Conservation (phyloP, 2,797 vertebrate species). For the Gymnopithys bicolor region DNA sequence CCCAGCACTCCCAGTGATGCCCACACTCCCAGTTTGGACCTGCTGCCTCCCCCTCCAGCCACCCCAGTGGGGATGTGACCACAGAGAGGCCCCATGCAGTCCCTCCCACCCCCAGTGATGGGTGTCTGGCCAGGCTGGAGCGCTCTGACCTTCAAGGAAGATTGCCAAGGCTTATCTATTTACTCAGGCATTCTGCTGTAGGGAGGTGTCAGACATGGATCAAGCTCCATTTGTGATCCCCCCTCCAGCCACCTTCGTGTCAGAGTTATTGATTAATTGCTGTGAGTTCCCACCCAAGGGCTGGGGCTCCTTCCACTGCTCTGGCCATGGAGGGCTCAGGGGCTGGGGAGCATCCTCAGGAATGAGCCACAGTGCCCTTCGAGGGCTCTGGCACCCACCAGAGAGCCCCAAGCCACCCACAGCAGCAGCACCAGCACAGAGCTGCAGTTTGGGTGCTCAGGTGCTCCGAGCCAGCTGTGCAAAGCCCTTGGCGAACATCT, state of each 20-base stretch:
- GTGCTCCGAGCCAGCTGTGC: slow-evolving; percentile 33
- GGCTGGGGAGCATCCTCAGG: neutral
- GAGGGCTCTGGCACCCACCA: neutral
- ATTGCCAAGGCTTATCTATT: slow-evolving; percentile 60
- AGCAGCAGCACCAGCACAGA: neutral
- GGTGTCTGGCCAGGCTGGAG: neutral
- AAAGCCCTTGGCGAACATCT: neutral
- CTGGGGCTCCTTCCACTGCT: neutral
- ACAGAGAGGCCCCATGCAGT: rapidly evolving
- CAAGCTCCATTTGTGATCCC: neutral
- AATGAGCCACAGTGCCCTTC: neutral
- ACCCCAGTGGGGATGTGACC: neutral
- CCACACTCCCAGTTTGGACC: neutral
- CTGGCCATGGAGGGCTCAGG: neutral
- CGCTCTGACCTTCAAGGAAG: slow-evolving; percentile 59
- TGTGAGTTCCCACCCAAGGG: neutral
- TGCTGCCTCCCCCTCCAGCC: neutral
- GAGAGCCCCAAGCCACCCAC: rapidly evolving
- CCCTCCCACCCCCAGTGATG: neutral
- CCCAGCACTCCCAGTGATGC: neutral
- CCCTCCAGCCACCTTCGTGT: neutral
- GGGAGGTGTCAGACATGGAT: neutral
- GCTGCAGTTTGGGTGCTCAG: neutral
- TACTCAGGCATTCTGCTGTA: slow-evolving; percentile 50
- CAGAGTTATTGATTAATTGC: slow-evolving; percentile 45